Conservation (phyloP, 2,113 vertebrate species). For the Zapus hudsonius region DNA sequence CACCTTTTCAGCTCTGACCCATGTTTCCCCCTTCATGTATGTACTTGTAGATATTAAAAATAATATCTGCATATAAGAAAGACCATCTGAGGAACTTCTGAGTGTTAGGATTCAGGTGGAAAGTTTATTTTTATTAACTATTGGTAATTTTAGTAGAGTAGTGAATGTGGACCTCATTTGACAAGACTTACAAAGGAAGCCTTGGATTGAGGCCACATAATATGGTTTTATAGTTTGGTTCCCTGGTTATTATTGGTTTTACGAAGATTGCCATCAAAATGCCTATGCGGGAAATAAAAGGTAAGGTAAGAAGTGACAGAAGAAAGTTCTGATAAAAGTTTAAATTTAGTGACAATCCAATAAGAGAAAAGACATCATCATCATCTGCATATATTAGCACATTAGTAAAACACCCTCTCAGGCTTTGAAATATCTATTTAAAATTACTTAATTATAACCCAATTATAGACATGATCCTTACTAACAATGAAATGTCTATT, state of each 20-base stretch:
- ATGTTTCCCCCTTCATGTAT: too few relatives aligned
- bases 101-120: not conserved
- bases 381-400: not conserved
- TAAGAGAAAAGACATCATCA: constrained; percentile 56
- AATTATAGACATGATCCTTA: constrained; percentile 58
- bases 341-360: constrained; percentile 18
- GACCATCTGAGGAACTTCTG: too few relatives aligned
- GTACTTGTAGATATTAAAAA: too few relatives aligned
- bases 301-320: not conserved
- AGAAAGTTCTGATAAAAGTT: not conserved
- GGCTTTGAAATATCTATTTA: constrained; percentile 67
- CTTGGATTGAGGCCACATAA: not conserved
- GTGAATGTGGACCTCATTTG: not conserved
- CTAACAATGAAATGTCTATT: constrained; percentile 51
- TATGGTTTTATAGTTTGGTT: not conserved
- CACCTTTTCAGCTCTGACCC: too few relatives aligned
- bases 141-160: not conserved
- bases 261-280: not conserved
- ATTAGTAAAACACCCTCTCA: constrained; percentile 61
- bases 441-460: constrained; percentile 64
- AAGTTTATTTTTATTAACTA: not conserved
- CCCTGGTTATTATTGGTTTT: not conserved
- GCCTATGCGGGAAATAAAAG: not conserved
- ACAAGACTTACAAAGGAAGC: not conserved
- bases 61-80: too few relatives aligned